Evolutionary conservation across 2,888 invertebrate genomes (phyloP).

Genomic region (Limnephilus lunatus): DNA sequence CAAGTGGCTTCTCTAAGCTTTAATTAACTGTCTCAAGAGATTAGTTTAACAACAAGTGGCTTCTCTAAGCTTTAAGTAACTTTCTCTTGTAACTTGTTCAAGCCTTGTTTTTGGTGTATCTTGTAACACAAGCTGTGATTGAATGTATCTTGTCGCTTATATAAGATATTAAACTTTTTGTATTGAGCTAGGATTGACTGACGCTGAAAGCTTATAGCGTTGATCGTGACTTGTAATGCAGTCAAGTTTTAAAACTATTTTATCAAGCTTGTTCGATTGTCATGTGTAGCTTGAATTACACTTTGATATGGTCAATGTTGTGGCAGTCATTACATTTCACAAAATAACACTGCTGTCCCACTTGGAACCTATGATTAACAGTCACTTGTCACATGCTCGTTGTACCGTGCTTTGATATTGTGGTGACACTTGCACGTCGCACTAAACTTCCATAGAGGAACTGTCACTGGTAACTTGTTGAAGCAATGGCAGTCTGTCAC

Average conservation of each 20-base stretch:
- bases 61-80: background rate
- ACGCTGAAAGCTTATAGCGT: background rate
- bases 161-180: background rate
- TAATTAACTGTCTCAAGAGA: background rate
- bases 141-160: background rate
- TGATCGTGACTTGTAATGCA: no score
- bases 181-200: background rate
- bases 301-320: background rate
- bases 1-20: background rate
- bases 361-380: background rate
- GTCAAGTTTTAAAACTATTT: no score
- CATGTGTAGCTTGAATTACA: background rate
- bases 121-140: background rate
- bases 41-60: background rate
- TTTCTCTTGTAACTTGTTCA: no score
- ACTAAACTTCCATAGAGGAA: background rate
- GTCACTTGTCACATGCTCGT: background rate
- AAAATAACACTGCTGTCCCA: background rate
- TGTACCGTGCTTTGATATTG: background rate
- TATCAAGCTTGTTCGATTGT: background rate
- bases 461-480: background rate
- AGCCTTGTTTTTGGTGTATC: background rate
- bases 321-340: background rate
- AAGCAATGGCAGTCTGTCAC: background rate
- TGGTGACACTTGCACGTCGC: background rate